Percentiles rank a stretch among this genome's conserved stretches.
These are phyloP conservation scores for Selene dorsalis DNA, from an alignment of 2,797 vertebrate species.

Conservation along the genomic window DNA sequence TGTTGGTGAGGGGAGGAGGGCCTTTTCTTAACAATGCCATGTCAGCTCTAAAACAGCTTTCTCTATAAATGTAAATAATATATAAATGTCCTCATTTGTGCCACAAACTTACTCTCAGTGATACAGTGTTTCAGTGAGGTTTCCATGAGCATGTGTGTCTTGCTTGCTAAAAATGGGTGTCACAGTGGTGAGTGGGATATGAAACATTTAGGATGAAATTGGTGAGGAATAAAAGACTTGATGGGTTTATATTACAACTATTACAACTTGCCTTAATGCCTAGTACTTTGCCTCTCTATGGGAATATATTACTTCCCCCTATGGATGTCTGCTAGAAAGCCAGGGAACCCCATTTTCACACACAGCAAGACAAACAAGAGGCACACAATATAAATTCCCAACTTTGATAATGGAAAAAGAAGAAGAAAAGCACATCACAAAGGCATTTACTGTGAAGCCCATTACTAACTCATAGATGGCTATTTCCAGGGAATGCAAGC, in stretches of 20 bases:
- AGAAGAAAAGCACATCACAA: slow-evolving; percentile 23
- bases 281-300: slow-evolving; percentile 29
- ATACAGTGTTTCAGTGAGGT: slow-evolving; percentile 32
- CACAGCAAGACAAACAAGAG: slow-evolving; percentile 32
- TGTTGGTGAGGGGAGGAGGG: slow-evolving; percentile 11
- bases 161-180: slow-evolving; percentile 39
- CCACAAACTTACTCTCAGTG: slow-evolving; percentile 54
- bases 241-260: slow-evolving; percentile 55
- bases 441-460: slow-evolving; percentile 61
- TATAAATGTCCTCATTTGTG: slow-evolving; percentile 64
- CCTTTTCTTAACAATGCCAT: slow-evolving; percentile 23
- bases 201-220: slow-evolving; percentile 68
- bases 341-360: slow-evolving; percentile 15
- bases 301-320: slow-evolving; percentile 21
- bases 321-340: slow-evolving; percentile 29
- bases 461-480: slow-evolving; percentile 54
- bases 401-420: slow-evolving; percentile 41
- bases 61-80: slow-evolving; percentile 61
- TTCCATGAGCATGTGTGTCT: slow-evolving; percentile 48
- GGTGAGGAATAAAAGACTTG: slow-evolving; percentile 45
- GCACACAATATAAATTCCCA: slow-evolving; percentile 36
- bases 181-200: slow-evolving; percentile 49
- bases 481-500: slow-evolving; percentile 57
- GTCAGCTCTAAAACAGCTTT: slow-evolving; percentile 27
- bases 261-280: slow-evolving; percentile 29